Base-by-base conservation (phyloP, 2,888 invertebrate species). In the Scaeva pyrastri region DNA sequence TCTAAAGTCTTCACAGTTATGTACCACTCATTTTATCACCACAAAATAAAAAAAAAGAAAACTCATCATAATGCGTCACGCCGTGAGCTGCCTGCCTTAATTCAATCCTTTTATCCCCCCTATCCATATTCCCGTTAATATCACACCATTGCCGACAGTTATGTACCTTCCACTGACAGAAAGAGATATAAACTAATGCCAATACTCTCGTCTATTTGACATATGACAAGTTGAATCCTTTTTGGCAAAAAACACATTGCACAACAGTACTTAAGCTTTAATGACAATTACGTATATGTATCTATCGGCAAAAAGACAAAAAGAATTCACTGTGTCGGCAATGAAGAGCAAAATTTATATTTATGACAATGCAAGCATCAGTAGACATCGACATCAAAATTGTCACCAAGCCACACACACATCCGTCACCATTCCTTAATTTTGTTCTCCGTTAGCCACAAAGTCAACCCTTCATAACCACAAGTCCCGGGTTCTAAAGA, bases 261-360 rank as follows among this genome's bases (percentile, higher is more conserved):
- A n/a, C n/a, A 52, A 52, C 76, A 23, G n/a, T 66, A 48, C 66
- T 3, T 8, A 58, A 7, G 41, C 52, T 68, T 77, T 48, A 68
- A 80, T 55, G 75, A 68, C 75, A 76, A 85, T 85, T 77, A n/a
- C n/a, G n/a, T n/a, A n/a, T n/a, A n/a, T n/a, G n/a, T n/a, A n/a
- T n/a, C n/a, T n/a, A 82, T 60, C 66, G 55, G 56, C 77, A 74
- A 68, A 72, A 36, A 55, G 74, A 75, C 82, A 77, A 86, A 76
- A 48, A 68, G 62, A 85, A 81, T 77, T 45, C 58, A 66, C 64
- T 74, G 71, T 77, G 8, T 31, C 31, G 8, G 8, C 5, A 71
- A 64, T 71, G n/a, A n/a, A 73, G 73, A 3, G 58, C 14, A 74
- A 66, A 23, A 85, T 73, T 76, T 85, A 85, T 85, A 85, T 85